phyloP scores from a whole-genome alignment of 2,888 invertebrate genomes.

The Diaperis boleti region DNA sequence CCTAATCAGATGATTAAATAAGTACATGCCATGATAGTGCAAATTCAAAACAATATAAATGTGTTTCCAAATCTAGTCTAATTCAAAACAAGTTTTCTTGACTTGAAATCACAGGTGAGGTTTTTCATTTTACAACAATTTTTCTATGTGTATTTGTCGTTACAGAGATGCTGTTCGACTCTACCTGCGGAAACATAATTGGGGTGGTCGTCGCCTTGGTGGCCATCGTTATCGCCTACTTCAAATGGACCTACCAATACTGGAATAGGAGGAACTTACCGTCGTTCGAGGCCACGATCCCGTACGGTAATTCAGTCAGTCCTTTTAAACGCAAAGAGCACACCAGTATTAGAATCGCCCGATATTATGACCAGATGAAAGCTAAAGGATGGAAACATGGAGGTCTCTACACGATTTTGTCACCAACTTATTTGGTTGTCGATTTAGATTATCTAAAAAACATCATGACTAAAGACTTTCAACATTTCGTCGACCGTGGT shows the following conservation, averaged over 20 bases:
- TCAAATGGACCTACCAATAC: no score
- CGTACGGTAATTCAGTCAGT: slow-evolving; percentile 65
- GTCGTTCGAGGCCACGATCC: slow-evolving; percentile 47
- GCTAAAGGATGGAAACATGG: neutral
- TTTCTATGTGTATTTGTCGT: no score
- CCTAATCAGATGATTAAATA: no score
- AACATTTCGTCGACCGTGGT: slow-evolving; percentile 55
- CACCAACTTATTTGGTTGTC: slow-evolving; percentile 10
- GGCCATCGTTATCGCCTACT: no score
- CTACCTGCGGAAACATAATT: slow-evolving; percentile 32
- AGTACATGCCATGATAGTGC: no score
- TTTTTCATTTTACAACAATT: no score
- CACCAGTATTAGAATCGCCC: neutral
- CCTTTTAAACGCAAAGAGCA: slow-evolving; percentile 59
- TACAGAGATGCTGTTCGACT: slow-evolving; percentile 39
- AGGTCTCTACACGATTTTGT: neutral
- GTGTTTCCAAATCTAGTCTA: no score
- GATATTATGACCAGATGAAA: neutral
- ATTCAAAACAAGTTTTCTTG: no score
- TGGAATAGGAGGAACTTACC: slow-evolving; percentile 51
- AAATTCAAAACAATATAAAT: no score
- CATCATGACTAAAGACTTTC: no score
- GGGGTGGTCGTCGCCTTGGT: no score
- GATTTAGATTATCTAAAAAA: slow-evolving; percentile 53
- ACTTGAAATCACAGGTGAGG: no score